Evolutionary conservation across 2,888 invertebrate genomes (phyloP).

Genomic region (Athetis lepigone): DNA sequence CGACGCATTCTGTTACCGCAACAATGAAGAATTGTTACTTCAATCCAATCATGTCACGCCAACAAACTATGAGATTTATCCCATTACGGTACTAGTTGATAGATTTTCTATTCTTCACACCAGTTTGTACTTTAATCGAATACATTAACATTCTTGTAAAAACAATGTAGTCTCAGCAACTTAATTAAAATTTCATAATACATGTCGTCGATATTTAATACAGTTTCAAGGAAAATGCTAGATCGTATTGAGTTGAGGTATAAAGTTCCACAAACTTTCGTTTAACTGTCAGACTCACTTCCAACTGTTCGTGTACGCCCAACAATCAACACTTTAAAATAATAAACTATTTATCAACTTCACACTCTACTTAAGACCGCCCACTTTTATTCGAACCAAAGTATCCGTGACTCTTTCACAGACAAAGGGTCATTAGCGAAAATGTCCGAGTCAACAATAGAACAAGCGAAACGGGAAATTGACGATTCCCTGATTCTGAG

Average conservation of each 20-base stretch:
- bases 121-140: conserved; percentile 39
- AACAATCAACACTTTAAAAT: conserved; percentile 61
- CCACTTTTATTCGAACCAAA: conserved; percentile 61
- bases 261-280: conserved; percentile 58
- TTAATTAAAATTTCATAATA: conserved; percentile 44
- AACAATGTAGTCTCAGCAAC: conserved; percentile 13
- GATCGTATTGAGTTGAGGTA: conserved; percentile 38
- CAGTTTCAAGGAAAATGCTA: conserved; percentile 43
- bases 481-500: conserved; percentile 77
- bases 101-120: conserved; percentile 61
- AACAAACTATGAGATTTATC: conserved; percentile 76
- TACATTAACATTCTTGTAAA: conserved; percentile 36
- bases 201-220: conserved; percentile 41
- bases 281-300: conserved; percentile 56
- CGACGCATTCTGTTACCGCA: conserved; percentile 73
- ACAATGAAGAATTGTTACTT: conserved; percentile 72
- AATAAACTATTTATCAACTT: conserved; percentile 66
- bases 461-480: conserved; percentile 80
- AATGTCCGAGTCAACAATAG: conserved; percentile 73
- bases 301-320: conserved; percentile 65
- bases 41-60: conserved; percentile 76
- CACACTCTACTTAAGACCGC: conserved; percentile 66
- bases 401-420: conserved; percentile 57
- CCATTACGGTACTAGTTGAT: conserved; percentile 77
- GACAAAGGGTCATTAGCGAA: conserved; percentile 65